Conservation (phyloP, 2,888 invertebrate species). For the Callosobruchus maculatus region DNA sequence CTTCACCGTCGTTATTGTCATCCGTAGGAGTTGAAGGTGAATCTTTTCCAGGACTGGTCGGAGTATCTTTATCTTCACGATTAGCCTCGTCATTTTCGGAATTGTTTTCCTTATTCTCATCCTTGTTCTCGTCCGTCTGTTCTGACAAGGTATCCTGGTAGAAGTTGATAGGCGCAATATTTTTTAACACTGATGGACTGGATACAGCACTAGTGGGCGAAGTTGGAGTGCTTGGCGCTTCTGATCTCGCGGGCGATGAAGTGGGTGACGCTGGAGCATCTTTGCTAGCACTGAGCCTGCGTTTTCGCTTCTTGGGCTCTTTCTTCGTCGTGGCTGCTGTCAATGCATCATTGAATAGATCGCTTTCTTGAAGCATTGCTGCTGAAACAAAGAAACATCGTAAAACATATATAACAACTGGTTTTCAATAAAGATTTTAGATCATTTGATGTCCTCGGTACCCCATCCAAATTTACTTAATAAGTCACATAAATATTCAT, state of each 20-base stretch:
- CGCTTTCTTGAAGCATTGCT: constrained; percentile 84
- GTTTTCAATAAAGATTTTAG: not conserved
- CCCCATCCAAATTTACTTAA: too few species aligned
- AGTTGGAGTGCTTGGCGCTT: constrained; percentile 32
- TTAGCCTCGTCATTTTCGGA: constrained; percentile 33
- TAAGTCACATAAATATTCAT: too few species aligned
- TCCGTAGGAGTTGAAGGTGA: constrained; percentile 35
- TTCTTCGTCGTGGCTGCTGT: constrained; percentile 72
- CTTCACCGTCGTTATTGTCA: constrained; percentile 48
- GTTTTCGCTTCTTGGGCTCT: constrained; percentile 75
- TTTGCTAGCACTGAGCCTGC: constrained; percentile 67
- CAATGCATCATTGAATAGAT: constrained; percentile 90
- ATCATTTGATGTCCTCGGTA: not conserved
- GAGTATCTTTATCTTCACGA: constrained; percentile 25
- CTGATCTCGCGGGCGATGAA: constrained; percentile 35
- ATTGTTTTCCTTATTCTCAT: constrained; percentile 36
- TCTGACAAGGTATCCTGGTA: constrained; percentile 81
- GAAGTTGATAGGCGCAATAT: constrained; percentile 66
- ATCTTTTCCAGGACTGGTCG: constrained; percentile 10
- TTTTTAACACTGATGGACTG: constrained; percentile 46
- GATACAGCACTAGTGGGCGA: constrained; percentile 31
- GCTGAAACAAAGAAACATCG: constrained; percentile 29
- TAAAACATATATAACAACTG: not conserved
- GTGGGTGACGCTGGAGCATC: constrained; percentile 47
- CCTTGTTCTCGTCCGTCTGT: constrained; percentile 42